Evolutionary conservation across 2,113 vertebrate genomes (phyloP), one percentile per base, ranked within the genome.

Genomic region (Lichenostomus cassidix): DNA sequence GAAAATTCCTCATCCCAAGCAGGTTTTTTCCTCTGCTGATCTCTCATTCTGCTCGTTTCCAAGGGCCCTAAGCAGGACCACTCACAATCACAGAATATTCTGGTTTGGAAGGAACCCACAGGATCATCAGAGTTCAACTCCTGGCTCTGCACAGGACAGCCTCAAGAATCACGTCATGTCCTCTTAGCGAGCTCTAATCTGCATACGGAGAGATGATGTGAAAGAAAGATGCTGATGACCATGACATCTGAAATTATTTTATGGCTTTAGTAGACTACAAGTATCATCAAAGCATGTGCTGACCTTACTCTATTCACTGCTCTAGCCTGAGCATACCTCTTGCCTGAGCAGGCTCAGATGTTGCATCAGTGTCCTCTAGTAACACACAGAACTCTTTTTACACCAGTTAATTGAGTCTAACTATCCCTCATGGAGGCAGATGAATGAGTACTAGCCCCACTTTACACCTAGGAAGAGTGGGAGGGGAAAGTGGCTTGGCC

Each of bases 401-500:
- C 75, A 11, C 10, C 47, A 42, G 37, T 22, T 95, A 95, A 94
- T 92, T 94, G 85, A 63, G 35, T 41, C 55, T 90, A 85, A 85
- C 82, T 65, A 41, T 80, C 59, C 37, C 75, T 85, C 47, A 88
- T 7, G 1, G 37, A 89, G 22, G 53, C 28, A 68, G 47, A 10
- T 77, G 83, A 94, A 75, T 87, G 85, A 90, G 41, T 60, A 37
- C 49, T 58, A 75, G 28, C 17, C 31, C 37, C 56, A 68, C 31
- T 85, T 93, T 27, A 68, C 28, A 83, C 21, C 65, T 71, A 50
- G 81, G 47, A 95, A 78, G 79, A 93, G 50, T 31, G 60, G 52
- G 52, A 84, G 53, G 75, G 52, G 93, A 95, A 96, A 96, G 94
- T 90, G 52, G 39, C 41, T 78, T 90, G 56, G 13, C 19, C 53